These are phyloP conservation scores for Cosmia pyralina DNA, from an alignment of 2,888 invertebrate species.

Conservation along the genomic window DNA sequence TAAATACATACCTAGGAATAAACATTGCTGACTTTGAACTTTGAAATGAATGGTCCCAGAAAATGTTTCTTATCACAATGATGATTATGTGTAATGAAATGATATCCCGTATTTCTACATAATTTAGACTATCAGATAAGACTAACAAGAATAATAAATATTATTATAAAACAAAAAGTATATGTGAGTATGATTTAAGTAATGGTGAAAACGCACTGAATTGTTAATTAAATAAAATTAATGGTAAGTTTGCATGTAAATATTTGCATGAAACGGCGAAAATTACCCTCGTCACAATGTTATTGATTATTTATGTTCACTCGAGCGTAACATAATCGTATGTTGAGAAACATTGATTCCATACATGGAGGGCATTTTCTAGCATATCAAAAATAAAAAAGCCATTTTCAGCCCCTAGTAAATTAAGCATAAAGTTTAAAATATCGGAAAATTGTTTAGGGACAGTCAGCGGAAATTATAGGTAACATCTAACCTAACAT, in stretches of 20 bases:
- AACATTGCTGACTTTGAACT: conserved; percentile 51
- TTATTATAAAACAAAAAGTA: conserved; percentile 27
- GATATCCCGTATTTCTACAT: conserved; percentile 11
- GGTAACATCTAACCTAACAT: conserved; percentile 88
- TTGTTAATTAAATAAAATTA: conserved; percentile 33
- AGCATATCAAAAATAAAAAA: conserved; percentile 80
- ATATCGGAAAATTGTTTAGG: conserved; percentile 78
- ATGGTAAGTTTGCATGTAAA: conserved; percentile 52
- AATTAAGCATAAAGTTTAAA: conserved; percentile 81
- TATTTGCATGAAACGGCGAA: conserved; percentile 61
- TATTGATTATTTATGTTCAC: conserved; percentile 75
- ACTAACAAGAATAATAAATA: conserved; percentile 19
- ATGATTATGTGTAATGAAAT: conserved; percentile 25
- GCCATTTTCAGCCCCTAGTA: conserved; percentile 86
- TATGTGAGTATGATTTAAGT: conserved; percentile 14
- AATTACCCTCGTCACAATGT: conserved; percentile 63
- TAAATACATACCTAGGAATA: conserved; percentile 28
- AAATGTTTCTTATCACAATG: conserved; percentile 9
- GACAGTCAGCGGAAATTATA: conserved; percentile 85
- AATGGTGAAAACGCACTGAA: conserved; percentile 40
- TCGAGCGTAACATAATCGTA: conserved; percentile 68
- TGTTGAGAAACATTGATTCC: conserved; percentile 59
- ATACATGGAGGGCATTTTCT: conserved; percentile 64
- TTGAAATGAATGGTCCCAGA: conserved; percentile 34
- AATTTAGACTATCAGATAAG: not conserved